Conservation (phyloP, 2,797 vertebrate genomes). For the Phylloscopus collybita region DNA sequence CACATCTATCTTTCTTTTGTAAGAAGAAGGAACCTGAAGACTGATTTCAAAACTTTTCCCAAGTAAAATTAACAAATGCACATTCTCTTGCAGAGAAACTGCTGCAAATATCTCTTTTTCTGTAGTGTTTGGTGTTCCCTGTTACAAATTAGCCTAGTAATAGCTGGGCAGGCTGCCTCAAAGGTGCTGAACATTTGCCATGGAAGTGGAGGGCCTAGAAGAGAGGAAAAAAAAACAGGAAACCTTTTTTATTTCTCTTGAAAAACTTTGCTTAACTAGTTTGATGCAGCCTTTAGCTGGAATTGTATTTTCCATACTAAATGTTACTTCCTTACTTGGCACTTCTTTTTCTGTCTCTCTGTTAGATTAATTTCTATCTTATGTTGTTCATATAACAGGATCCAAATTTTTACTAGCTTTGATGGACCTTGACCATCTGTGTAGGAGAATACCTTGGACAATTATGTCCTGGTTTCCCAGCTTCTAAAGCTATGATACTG, state of each 20-base stretch:
- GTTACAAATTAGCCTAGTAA: not conserved
- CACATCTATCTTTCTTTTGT: not conserved
- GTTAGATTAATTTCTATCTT: not conserved
- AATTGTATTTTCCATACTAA: slow-evolving; percentile 11
- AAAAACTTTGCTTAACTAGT: not conserved
- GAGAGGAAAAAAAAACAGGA: not conserved
- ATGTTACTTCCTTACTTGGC: slow-evolving; percentile 19
- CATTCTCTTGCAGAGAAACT: not conserved
- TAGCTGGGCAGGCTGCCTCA: not conserved
- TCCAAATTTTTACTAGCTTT: slow-evolving; percentile 3
- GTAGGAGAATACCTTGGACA: not conserved
- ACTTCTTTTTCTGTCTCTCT: slow-evolving; percentile 13
- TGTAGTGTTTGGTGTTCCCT: slow-evolving; percentile 6
- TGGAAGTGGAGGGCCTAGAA: not conserved
- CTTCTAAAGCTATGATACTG: not conserved
- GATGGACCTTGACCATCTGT: not conserved
- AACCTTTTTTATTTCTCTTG: not conserved
- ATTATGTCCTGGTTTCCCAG: not conserved
- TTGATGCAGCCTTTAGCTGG: not conserved
- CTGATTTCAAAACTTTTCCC: not conserved
- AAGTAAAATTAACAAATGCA: not conserved
- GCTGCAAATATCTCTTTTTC: not conserved
- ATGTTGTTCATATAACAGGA: not conserved
- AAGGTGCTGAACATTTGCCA: not conserved
- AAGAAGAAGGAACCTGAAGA: not conserved